Base-by-base conservation (phyloP, 2,888 invertebrate species). In the Lasioglossum leucozonium region DNA sequence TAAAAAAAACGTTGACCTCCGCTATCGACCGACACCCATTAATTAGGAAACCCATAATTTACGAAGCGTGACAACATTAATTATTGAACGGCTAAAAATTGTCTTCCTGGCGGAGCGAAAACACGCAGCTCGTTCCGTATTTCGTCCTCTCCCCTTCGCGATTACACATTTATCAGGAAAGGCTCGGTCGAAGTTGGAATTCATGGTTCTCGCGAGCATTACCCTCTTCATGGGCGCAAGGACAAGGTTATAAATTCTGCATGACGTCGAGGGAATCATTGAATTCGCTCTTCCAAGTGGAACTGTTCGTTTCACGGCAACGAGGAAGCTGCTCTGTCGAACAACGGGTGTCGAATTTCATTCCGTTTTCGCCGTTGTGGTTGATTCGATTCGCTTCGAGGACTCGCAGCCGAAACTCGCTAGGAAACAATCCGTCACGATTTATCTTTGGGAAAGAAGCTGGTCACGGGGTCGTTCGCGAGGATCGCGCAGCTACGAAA, bases 401-500 rank as follows among this genome's bases (percentile, higher is more conserved):
- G 11, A 11, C 58, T 55, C n/a, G 11, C 1, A 58, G 26, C 0
- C 26, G 11, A 47, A 51, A 51, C 22, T 51, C 51, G 72, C 55
- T 51, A 67, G 79, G 26, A 81, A 81, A 79, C 72, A 71, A 78
- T 88, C 79, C 55, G 44, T 11, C 58, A 78, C 40, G 86, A 84
- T 85, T 72, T 81, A 82, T 88, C 72, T 84, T 77, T 74, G 72
- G 26, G 34, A n/a, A 78, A 79, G 73, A 79, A 85, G 72, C 51
- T 87, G 88, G 84, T 79, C 87, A 83, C 76, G 79, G 85, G 89
- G 88, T 88, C 86, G 82, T 82, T 16, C 44, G 34, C 37, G 76
- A 79, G 82, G 75, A 88, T 82, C 84, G 40, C 71, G 78, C 55
- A 37, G 73, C 37, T 37, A 18, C 51, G 37, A 34, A 81, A 79